Conservation (phyloP, 2,113 vertebrate genomes). For the Gavialis gangeticus region DNA sequence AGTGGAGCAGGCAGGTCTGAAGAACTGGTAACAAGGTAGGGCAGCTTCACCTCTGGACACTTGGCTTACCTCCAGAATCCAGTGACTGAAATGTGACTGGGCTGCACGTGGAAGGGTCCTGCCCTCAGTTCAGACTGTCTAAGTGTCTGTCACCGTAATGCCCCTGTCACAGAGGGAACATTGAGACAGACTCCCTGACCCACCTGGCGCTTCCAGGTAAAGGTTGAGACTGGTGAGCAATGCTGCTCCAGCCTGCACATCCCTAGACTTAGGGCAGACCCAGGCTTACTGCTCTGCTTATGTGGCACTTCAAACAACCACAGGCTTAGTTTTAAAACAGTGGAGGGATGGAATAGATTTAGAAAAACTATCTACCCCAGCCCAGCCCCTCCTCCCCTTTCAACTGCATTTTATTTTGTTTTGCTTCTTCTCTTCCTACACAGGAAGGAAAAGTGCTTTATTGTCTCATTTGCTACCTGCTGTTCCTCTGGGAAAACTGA, state of each 20-base stretch:
- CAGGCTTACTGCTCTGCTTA: too few relatives aligned
- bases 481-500: background rate
- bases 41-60: background rate
- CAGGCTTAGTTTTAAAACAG: background rate
- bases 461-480: background rate
- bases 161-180: rapidly evolving
- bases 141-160: background rate
- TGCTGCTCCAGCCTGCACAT: too few relatives aligned
- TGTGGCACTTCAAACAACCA: background rate
- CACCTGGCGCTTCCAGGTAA: background rate
- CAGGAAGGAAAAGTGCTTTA: background rate
- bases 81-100: background rate
- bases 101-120: background rate
- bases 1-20: background rate
- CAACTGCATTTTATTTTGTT: background rate
- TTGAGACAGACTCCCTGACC: background rate
- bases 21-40: background rate
- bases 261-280: too few relatives aligned
- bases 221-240: background rate
- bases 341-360: background rate
- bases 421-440: background rate
- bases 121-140: background rate
- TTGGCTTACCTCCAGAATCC: background rate
- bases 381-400: background rate
- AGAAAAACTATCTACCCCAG: background rate